Conservation (phyloP, 1,140 invertebrate species). For the Paralvinella palmiformis region DNA sequence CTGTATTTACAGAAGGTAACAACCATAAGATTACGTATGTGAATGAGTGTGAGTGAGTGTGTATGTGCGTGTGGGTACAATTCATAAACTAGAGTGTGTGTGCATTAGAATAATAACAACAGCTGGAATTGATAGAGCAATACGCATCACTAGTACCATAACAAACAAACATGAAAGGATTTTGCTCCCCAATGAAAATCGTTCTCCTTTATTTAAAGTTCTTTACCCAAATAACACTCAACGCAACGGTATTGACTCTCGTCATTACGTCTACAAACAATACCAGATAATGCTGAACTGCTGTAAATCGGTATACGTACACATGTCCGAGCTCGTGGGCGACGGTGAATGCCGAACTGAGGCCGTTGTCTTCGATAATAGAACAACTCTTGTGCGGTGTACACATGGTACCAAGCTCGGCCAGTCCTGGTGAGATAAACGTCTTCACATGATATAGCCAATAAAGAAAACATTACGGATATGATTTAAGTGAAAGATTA, state of each 20-base stretch:
- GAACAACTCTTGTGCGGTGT: conserved; percentile 77
- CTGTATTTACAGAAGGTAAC: not conserved
- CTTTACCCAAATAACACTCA: not conserved
- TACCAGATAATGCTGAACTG: not conserved
- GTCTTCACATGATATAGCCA: no score
- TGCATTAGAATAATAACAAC: not conserved
- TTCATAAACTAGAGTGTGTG: not conserved
- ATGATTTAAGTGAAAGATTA: no score
- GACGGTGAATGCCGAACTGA: conserved; percentile 82
- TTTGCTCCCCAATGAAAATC: not conserved
- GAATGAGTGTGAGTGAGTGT: not conserved
- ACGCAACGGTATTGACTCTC: not conserved
- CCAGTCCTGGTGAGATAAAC: conserved; percentile 72
- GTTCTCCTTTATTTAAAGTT: not conserved
- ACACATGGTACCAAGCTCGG: conserved; percentile 86
- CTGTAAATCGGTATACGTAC: conserved; percentile 56
- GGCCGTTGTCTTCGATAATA: conserved; percentile 87
- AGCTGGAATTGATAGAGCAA: not conserved
- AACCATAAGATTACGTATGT: not conserved
- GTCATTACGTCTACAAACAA: not conserved
- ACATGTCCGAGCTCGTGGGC: conserved; percentile 90
- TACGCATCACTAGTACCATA: not conserved
- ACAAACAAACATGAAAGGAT: not conserved
- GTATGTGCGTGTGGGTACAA: not conserved
- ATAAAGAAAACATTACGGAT: no score